A percentile compares a stretch with the other conserved stretches of the same genome.
Evolutionary conservation across 2,888 invertebrate species (phyloP).

Genomic region (Himalopsyche japonica): DNA sequence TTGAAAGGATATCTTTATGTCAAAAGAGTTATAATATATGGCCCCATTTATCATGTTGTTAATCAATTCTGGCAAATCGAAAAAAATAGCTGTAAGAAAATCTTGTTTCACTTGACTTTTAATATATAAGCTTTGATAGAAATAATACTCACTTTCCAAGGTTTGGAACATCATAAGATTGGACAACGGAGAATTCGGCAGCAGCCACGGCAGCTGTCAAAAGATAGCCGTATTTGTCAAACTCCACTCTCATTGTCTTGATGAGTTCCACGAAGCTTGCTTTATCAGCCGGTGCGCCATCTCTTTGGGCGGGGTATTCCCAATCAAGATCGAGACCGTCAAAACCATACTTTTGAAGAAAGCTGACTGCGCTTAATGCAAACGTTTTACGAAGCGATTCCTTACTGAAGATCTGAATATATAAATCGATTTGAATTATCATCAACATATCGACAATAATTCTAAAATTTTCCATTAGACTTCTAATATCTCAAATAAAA

Average conservation of each 20-base stretch:
- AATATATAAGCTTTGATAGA: not conserved
- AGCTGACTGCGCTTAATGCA: conserved; percentile 53
- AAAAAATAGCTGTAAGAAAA: not conserved
- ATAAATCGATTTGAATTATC: not conserved
- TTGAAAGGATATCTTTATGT: too few relatives aligned
- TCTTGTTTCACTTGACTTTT: too few relatives aligned
- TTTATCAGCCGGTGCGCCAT: conserved; percentile 48
- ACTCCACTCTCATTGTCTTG: conserved; percentile 52
- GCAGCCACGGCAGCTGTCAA: conserved; percentile 60
- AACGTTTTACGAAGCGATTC: conserved; percentile 49
- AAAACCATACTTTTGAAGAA: conserved; percentile 56
- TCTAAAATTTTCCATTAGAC: not conserved
- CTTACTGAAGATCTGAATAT: conserved; percentile 43
- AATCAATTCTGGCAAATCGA: too few relatives aligned
- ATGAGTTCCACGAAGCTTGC: conserved; percentile 50
- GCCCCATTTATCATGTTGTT: too few relatives aligned
- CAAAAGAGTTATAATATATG: too few relatives aligned
- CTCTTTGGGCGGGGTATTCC: conserved; percentile 62
- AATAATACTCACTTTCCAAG: conserved; percentile 48
- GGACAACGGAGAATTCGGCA: conserved; percentile 47
- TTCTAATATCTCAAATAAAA: not conserved
- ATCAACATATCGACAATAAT: not conserved
- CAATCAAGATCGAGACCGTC: conserved; percentile 68
- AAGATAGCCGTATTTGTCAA: conserved; percentile 51
- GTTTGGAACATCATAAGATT: conserved; percentile 57